phyloP scores from a whole-genome alignment of 1,140 invertebrate species.

The Scaptomyza hsui region DNA sequence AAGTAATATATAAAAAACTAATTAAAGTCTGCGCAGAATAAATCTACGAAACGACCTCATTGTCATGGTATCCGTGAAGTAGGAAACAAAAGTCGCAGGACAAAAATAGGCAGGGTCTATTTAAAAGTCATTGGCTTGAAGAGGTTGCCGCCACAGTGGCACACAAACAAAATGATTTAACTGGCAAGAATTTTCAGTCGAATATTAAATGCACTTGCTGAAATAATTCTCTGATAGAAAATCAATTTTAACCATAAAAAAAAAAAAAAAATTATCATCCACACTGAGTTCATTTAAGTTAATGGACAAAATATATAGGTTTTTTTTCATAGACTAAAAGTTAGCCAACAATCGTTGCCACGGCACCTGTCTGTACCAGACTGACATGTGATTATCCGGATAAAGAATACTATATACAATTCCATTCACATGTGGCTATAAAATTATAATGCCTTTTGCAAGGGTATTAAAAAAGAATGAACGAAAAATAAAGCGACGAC shows the following conservation, averaged over 20 bases:
- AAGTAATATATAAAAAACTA: conserved; percentile 49
- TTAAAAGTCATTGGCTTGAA: conserved; percentile 48
- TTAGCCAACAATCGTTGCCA: no score
- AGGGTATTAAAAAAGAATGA: conserved; percentile 14
- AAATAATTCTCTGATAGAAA: neutral
- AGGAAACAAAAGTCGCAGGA: conserved; percentile 18
- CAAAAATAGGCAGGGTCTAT: conserved; percentile 42
- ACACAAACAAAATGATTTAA: conserved; percentile 29
- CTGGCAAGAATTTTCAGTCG: neutral
- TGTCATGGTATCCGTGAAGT: conserved; percentile 41
- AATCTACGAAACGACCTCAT: conserved; percentile 45
- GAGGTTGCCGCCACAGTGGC: neutral
- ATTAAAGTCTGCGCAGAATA: conserved; percentile 60
- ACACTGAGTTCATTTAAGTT: no score
- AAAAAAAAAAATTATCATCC: no score
- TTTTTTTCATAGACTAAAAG: no score
- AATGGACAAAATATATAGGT: no score
- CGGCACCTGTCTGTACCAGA: no score
- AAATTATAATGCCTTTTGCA: neutral
- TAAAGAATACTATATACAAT: neutral
- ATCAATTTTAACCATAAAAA: no score
- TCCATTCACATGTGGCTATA: neutral
- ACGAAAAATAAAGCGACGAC: conserved; percentile 30
- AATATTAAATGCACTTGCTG: neutral
- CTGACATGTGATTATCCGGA: no score